Conservation (phyloP, 2,113 vertebrate genomes). For the Sorex fumeus region DNA sequence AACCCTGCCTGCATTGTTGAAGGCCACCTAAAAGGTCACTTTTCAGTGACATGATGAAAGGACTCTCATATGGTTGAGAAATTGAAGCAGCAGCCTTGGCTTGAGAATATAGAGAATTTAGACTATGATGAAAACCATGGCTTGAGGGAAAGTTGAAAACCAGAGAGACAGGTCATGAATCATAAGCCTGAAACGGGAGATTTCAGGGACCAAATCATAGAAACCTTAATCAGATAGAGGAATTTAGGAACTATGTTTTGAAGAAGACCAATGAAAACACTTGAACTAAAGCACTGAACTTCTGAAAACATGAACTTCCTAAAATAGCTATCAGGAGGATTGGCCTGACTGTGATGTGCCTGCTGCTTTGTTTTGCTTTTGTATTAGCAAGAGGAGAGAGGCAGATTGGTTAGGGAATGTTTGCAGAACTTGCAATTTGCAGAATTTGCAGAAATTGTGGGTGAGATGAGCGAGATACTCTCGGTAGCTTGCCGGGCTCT, state of each 20-base stretch:
- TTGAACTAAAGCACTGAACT: constrained; percentile 26
- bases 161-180: neutral
- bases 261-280: constrained; percentile 1
- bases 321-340: neutral
- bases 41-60: neutral
- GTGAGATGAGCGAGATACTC: too few relatives aligned
- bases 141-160: neutral
- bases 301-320: neutral
- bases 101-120: neutral
- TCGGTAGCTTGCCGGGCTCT: too few relatives aligned
- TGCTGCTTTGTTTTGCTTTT: neutral
- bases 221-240: neutral
- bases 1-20: neutral
- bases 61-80: neutral
- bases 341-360: too few relatives aligned
- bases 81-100: neutral
- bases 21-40: neutral
- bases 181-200: neutral
- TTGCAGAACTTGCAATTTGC: constrained; percentile 15
- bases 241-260: constrained; percentile 40
- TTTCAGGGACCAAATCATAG: neutral
- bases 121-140: neutral
- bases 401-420: neutral
- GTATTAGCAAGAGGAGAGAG: neutral
- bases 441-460: too few relatives aligned